Evolutionary conservation across 2,113 vertebrate species (phyloP).

Genomic region (Hassar affinis): DNA sequence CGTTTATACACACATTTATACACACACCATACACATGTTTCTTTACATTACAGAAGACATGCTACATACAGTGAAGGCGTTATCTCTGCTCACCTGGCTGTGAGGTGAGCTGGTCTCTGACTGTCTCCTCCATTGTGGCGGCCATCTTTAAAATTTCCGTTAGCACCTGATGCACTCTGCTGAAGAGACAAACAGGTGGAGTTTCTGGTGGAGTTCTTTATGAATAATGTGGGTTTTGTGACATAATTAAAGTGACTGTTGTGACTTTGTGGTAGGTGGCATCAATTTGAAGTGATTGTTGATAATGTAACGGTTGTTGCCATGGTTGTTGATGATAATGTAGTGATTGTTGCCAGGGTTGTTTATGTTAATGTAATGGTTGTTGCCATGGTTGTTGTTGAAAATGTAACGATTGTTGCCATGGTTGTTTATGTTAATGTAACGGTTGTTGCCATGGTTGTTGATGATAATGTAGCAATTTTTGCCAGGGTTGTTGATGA

Average conservation of each 20-base stretch:
- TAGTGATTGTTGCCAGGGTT: too few species aligned
- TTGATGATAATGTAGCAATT: too few species aligned
- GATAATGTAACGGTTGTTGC: too few species aligned
- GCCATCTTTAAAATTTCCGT: constrained; percentile 90
- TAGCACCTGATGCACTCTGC: constrained; percentile 81
- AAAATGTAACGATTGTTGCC: too few species aligned
- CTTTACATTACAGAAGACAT: neutral
- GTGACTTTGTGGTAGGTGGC: neutral
- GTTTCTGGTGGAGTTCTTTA: neutral
- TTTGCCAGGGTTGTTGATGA: too few species aligned
- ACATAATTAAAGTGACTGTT: neutral
- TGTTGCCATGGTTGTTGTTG: neutral
- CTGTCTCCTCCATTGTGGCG: constrained; percentile 86
- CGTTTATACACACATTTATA: too few species aligned
- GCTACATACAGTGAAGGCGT: neutral
- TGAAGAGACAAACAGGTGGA: neutral
- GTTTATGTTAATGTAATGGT: neutral
- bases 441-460: too few species aligned
- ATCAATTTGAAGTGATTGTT: neutral
- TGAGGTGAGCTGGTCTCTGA: constrained; percentile 62
- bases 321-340: too few species aligned
- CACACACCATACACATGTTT: too few species aligned
- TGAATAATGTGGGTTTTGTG: neutral
- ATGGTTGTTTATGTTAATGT: too few species aligned
- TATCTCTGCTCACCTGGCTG: constrained; percentile 70